phyloP scores from a whole-genome alignment of 1,140 invertebrate species.

The Pectinophora gossypiella region DNA sequence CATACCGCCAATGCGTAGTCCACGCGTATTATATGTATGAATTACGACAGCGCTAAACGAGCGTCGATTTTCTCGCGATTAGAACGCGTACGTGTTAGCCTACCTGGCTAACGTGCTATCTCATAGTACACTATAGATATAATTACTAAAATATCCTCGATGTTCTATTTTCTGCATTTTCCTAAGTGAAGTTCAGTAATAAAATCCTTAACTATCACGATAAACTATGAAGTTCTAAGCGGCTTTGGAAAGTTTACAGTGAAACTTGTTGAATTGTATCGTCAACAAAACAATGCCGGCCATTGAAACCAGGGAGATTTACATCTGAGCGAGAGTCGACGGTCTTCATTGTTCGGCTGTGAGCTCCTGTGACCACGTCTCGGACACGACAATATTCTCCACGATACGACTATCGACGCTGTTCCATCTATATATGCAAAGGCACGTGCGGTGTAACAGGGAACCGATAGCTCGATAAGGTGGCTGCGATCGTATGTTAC shows the following conservation, averaged over 20 bases:
- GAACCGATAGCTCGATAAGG: conserved; percentile 53
- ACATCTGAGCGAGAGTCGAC: conserved; percentile 26
- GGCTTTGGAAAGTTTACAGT: conserved; percentile 16
- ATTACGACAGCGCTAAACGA: conserved; percentile 25
- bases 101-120: conserved; percentile 3
- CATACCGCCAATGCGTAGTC: conserved; percentile 24
- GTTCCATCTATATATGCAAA: conserved; percentile 46
- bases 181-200: background rate
- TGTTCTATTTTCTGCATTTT: background rate
- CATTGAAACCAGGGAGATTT: conserved; percentile 44
- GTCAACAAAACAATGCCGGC: conserved; percentile 37
- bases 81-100: conserved; percentile 10
- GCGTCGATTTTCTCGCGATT: conserved; percentile 18
- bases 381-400: conserved; percentile 35
- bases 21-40: conserved; percentile 27
- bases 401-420: conserved; percentile 37
- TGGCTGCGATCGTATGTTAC: conserved; percentile 53
- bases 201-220: background rate
- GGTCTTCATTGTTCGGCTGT: conserved; percentile 27
- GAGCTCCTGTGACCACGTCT: conserved; percentile 14
- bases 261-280: conserved; percentile 26
- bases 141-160: background rate
- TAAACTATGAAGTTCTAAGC: conserved; percentile 14
- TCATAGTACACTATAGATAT: conserved; percentile 3
- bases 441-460: conserved; percentile 45